Evolutionary conservation across 2,888 invertebrate genomes (phyloP).

Genomic region (Conomelus anceps): DNA sequence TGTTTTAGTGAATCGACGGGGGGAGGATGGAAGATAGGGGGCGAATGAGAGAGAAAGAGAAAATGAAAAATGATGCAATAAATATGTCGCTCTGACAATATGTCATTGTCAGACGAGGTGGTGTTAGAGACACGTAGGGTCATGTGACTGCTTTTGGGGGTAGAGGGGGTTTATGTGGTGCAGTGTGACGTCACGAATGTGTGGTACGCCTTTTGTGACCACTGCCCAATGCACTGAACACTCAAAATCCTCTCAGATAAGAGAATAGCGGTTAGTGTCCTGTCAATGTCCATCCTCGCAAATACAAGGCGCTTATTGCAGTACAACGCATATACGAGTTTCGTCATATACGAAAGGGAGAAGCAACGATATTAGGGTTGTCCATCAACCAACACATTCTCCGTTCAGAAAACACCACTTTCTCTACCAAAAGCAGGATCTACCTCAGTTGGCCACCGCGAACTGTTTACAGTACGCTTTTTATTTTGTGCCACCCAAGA

Average conservation of each 20-base stretch:
- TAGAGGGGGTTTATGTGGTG: not conserved
- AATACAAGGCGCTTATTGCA: not conserved
- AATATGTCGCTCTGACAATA: not conserved
- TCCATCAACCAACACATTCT: not conserved
- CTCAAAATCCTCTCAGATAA: not conserved
- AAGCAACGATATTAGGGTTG: not conserved
- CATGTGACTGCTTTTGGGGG: not conserved
- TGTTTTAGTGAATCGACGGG: not conserved
- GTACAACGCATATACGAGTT: not conserved
- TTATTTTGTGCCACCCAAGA: not conserved
- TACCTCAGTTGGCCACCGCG: not conserved
- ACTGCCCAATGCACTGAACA: not conserved
- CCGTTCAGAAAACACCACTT: not conserved
- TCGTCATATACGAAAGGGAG: not conserved
- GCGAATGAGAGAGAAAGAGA: not conserved
- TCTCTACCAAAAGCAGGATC: not conserved
- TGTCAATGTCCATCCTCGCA: not conserved
- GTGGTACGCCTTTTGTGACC: not conserved
- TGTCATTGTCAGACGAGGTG: not conserved
- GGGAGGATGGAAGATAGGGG: not conserved
- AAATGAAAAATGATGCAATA: not conserved
- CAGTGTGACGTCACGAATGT: not conserved
- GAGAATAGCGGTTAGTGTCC: not conserved
- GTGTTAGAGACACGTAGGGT: not conserved
- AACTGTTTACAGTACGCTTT: not conserved